Conservation (phyloP, 2,797 vertebrate species). For the Danio kyathit region DNA sequence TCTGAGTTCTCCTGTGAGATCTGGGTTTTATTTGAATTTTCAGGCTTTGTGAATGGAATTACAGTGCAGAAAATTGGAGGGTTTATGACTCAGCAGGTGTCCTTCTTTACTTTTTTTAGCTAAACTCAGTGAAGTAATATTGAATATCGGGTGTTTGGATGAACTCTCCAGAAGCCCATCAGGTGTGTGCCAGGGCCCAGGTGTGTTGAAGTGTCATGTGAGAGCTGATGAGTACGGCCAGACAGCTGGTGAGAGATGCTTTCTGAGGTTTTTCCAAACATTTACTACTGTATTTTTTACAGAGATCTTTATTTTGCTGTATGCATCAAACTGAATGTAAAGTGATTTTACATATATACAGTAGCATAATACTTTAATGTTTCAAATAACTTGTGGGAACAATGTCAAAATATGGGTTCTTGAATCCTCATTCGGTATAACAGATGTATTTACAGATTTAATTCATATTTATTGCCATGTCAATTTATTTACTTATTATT, state of each 20-base stretch:
- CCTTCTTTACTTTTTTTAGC: background rate
- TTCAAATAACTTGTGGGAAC: no score
- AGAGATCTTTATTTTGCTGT: no score
- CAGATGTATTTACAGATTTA: no score
- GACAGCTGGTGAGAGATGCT: background rate
- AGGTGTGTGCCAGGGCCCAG: background rate
- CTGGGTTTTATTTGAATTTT: constrained; percentile 31
- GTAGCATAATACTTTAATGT: no score
- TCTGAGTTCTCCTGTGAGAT: constrained; percentile 34
- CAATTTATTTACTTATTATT: no score
- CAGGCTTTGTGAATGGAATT: constrained; percentile 35
- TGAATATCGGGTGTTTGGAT: constrained; percentile 27
- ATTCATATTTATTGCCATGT: no score
- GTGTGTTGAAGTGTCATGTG: constrained; percentile 22
- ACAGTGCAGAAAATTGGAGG: constrained; percentile 40
- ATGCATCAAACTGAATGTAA: no score
- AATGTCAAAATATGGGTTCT: no score
- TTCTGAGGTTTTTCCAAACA: background rate
- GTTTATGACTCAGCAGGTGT: constrained; percentile 40
- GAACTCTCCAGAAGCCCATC: constrained; percentile 22
- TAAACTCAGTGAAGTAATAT: constrained; percentile 9
- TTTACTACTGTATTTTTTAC: background rate
- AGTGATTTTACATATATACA: no score
- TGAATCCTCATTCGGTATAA: no score
- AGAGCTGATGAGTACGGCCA: background rate